A percentile compares a stretch with the other conserved stretches of the same genome.
phyloP scores from a whole-genome alignment of 2,113 vertebrate species.

The Sakesphorus luctuosus region DNA sequence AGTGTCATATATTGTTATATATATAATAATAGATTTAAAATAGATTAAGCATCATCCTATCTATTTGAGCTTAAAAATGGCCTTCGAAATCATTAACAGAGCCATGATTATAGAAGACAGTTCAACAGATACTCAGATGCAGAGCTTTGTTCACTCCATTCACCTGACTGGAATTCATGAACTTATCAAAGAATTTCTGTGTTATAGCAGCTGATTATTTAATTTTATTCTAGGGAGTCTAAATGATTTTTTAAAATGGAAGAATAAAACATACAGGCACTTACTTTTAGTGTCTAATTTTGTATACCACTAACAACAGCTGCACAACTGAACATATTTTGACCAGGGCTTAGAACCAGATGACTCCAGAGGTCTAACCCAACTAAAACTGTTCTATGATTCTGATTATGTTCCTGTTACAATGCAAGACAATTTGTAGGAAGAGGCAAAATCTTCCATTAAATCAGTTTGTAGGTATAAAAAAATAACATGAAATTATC shows the following conservation, averaged over 20 bases:
- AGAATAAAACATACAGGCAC: neutral
- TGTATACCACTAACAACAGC: neutral
- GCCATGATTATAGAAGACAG: neutral
- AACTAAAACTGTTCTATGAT: neutral
- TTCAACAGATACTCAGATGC: neutral
- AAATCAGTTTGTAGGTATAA: neutral
- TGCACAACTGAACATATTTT: neutral
- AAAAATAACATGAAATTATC: neutral
- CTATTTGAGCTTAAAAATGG: neutral
- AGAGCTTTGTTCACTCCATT: neutral
- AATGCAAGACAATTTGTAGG: neutral
- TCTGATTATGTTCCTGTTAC: neutral
- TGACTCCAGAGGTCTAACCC: fast-evolving
- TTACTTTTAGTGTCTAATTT: neutral
- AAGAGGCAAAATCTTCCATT: neutral
- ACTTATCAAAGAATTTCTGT: neutral
- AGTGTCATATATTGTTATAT: neutral
- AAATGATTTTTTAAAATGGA: neutral
- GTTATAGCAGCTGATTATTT: neutral
- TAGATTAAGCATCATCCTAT: neutral
- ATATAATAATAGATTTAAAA: neutral
- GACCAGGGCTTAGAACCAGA: neutral
- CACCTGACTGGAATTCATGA: neutral
- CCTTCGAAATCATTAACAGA: neutral
- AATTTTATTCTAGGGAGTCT: neutral